Base-by-base conservation (phyloP, 2,797 vertebrate genomes). In the Pempheris klunzingeri region DNA sequence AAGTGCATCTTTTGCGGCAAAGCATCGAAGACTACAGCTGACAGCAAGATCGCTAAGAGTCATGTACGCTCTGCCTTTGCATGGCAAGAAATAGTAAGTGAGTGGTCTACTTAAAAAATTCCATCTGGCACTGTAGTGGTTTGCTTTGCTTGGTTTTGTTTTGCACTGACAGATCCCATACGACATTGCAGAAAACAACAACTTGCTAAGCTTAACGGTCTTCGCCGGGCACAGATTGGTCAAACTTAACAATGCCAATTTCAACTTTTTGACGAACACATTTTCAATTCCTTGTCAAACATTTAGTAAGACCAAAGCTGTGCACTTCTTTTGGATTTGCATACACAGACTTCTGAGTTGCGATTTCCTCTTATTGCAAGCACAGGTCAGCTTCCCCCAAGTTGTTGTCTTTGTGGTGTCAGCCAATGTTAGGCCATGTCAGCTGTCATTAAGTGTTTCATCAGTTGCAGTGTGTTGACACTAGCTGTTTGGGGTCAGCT, bases 391-490 rank as follows among this genome's bases (percentile, higher is more conserved):
- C 68, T 68, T 60, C 34, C 17, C 0, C 8, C 10, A 4, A 26
- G 36, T 44, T 63, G 28, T n/a, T 20, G 57, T 59, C 18, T 57
- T 24, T 65, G 60, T 18, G 28, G 26, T 10, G 0, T 60, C 36
- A 64, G 22, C 44, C 20, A 57, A 14, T 0, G 1, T 62, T 26
- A 2, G 47, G 20, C 11, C 4, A 38, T 9, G 11, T 22, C 57
- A 52, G 61, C 14, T 8, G 15, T 62, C 54, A 44, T 43, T 7
- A 41, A 17, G 44, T 54, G 61, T 81, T 81, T 72, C n/a, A 75
- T 76, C 68, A 73, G 74, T 53, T 73, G 58, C 44, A 30, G 66
- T 78, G 69, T 62, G 72, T 47, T 80, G 74, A 71, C 44, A 44
- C 50, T 18, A 22, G 49, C 34, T 58, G 60, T 74, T 50, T 63